Conservation (phyloP, 2,797 vertebrate genomes). For the Rhynchonycteris naso region DNA sequence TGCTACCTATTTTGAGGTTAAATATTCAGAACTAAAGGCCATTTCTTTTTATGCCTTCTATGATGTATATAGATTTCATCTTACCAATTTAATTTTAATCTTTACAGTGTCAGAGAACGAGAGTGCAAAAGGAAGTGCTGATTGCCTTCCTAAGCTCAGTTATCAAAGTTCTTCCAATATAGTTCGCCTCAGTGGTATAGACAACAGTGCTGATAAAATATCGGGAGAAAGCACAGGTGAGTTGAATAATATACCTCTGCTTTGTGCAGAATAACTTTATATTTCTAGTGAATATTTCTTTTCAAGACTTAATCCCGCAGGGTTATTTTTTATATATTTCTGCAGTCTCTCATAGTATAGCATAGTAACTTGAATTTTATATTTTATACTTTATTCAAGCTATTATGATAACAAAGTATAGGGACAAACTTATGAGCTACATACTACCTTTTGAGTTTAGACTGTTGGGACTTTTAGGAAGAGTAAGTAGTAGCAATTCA, state of each 20-base stretch:
- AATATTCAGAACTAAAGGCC: constrained; percentile 53
- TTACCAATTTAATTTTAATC: constrained; percentile 54
- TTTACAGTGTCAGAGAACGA: constrained; percentile 87
- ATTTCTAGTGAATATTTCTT: not conserved
- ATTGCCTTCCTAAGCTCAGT: constrained; percentile 85
- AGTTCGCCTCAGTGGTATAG: constrained; percentile 82
- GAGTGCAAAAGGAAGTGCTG: constrained; percentile 87
- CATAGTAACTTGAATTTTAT: constrained; percentile 43
- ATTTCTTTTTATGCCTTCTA: not conserved
- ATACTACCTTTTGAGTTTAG: not conserved
- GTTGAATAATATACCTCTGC: constrained; percentile 8
- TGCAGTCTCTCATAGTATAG: not conserved
- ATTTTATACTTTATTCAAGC: constrained; percentile 8
- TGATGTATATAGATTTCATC: not conserved
- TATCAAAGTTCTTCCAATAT: constrained; percentile 85
- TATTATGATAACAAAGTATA: constrained; percentile 14
- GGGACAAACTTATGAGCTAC: not conserved
- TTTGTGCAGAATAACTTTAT: not conserved
- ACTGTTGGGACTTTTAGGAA: not conserved
- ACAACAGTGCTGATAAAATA: constrained; percentile 8
- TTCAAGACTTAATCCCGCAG: not conserved
- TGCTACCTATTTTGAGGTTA: constrained; percentile 18
- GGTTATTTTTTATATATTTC: constrained; percentile 26
- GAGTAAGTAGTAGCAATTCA: not conserved
- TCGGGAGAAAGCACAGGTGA: constrained; percentile 79